Conservation (phyloP, 2,797 vertebrate genomes). For the Diplodus puntazzo region DNA sequence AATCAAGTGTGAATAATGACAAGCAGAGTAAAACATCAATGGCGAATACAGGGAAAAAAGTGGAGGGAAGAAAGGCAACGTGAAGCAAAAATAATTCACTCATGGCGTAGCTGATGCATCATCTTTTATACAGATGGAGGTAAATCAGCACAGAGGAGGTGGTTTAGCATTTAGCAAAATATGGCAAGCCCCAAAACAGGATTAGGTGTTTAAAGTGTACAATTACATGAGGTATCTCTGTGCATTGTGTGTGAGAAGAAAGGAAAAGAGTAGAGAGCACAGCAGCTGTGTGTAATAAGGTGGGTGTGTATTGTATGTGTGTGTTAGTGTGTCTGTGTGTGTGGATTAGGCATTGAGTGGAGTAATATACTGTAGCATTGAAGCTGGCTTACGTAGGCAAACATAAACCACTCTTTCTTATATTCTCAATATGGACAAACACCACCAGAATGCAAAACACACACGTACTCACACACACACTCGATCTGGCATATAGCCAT, state of each 20-base stretch:
- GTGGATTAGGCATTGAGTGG: slow-evolving; percentile 48
- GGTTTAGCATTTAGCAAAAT: slow-evolving; percentile 59
- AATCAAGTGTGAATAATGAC: slow-evolving; percentile 57
- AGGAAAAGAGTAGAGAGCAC: slow-evolving; percentile 25
- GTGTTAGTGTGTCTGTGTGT: slow-evolving; percentile 29
- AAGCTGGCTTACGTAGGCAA: slow-evolving; percentile 56
- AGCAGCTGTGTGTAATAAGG: slow-evolving; percentile 34
- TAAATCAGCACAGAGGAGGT: slow-evolving; percentile 56
- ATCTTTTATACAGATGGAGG: slow-evolving; percentile 58
- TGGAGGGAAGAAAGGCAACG: slow-evolving; percentile 41
- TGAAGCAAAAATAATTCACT: slow-evolving; percentile 59
- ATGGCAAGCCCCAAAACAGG: slow-evolving; percentile 53
- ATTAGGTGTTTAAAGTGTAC: slow-evolving; percentile 61
- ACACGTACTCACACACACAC: slow-evolving; percentile 49
- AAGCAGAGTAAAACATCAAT: slow-evolving; percentile 50
- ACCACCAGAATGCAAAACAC: slow-evolving; percentile 54
- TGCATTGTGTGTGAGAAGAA: slow-evolving; percentile 34
- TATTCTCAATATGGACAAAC: slow-evolving; percentile 45
- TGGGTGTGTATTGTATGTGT: slow-evolving; percentile 1
- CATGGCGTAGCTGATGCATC: slow-evolving; percentile 52
- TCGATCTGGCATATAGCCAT: slow-evolving; percentile 55
- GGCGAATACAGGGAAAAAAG: slow-evolving; percentile 41
- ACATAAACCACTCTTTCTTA: slow-evolving; percentile 55
- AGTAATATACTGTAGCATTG: slow-evolving; percentile 59
- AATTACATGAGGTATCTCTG: slow-evolving; percentile 57